Conservation (phyloP, 2,888 invertebrate species). For the Mantis religiosa region DNA sequence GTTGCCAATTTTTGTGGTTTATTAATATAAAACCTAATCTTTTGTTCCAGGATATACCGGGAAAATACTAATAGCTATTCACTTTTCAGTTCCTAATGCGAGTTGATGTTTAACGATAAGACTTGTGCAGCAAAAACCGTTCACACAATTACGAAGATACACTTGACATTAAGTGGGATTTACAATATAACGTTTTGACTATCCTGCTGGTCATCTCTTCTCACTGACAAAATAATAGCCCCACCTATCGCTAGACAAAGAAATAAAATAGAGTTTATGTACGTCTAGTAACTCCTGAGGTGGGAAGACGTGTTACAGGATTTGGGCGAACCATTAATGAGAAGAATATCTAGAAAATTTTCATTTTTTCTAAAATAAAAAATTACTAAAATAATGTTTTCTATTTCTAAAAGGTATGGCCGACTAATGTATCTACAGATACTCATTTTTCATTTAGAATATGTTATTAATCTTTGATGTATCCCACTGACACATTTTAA, state of each 20-base stretch:
- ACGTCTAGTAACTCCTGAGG: background rate
- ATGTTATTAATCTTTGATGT: constrained; percentile 22
- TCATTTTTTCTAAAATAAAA: background rate
- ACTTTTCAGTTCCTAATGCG: background rate
- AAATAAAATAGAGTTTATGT: background rate
- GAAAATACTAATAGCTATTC: too few species aligned
- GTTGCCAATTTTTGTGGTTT: too few species aligned
- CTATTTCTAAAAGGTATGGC: background rate
- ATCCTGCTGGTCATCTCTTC: background rate
- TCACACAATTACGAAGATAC: background rate
- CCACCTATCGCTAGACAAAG: background rate
- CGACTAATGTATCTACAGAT: background rate
- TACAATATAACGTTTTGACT: background rate
- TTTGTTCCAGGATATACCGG: too few species aligned
- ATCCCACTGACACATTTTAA: constrained; percentile 1
- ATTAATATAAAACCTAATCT: too few species aligned
- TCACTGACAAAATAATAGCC: background rate
- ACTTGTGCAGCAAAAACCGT: background rate
- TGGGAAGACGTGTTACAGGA: background rate
- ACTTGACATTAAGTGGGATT: background rate
- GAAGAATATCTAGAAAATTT: background rate
- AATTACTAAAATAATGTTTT: background rate
- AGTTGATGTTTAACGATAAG: background rate
- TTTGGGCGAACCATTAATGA: background rate
- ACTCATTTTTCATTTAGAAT: constrained; percentile 29